Evolutionary conservation across 2,888 invertebrate genomes (phyloP).

Genomic region (Ferdinandea cuprea): DNA sequence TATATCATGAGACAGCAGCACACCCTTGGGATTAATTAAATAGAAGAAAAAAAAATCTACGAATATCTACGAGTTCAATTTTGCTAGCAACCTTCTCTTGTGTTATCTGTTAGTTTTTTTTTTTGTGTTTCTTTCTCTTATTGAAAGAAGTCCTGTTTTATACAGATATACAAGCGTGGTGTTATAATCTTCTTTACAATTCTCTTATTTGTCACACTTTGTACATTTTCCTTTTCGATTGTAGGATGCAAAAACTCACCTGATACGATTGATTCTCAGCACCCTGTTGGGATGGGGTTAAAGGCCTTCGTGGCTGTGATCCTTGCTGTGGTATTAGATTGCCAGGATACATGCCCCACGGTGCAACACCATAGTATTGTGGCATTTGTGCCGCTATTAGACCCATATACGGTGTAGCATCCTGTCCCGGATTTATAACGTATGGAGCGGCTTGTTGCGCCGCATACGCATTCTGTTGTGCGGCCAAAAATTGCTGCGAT

Average conservation of each 20-base stretch:
- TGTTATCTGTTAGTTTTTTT: slow-evolving; percentile 32
- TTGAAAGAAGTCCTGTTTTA: slow-evolving; percentile 17
- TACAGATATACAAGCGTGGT: slow-evolving; percentile 56
- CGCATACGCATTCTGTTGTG: slow-evolving; percentile 87
- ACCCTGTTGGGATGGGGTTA: slow-evolving; percentile 89
- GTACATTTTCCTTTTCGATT: slow-evolving; percentile 46
- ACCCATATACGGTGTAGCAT: slow-evolving; percentile 91
- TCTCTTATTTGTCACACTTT: slow-evolving; percentile 56
- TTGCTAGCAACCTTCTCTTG: slow-evolving; percentile 44
- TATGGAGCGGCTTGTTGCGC: slow-evolving; percentile 91
- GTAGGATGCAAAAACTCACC: slow-evolving; percentile 79
- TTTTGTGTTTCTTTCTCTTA: not conserved
- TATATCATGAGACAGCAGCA: not conserved
- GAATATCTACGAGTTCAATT: slow-evolving; percentile 25
- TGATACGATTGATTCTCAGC: slow-evolving; percentile 83
- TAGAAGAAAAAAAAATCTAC: not conserved
- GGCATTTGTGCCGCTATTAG: slow-evolving; percentile 92
- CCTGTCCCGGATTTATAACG: slow-evolving; percentile 92
- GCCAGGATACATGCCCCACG: slow-evolving; percentile 96
- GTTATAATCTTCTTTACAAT: slow-evolving; percentile 37
- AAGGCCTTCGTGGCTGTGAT: slow-evolving; percentile 89
- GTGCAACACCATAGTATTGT: slow-evolving; percentile 96
- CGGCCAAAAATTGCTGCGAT: slow-evolving; percentile 89
- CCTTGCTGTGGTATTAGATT: slow-evolving; percentile 88
- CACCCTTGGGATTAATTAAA: slow-evolving; percentile 45